These are phyloP conservation scores for Catharus bicknelli DNA, from an alignment of 2,113 vertebrate species.

Conservation along the genomic window DNA sequence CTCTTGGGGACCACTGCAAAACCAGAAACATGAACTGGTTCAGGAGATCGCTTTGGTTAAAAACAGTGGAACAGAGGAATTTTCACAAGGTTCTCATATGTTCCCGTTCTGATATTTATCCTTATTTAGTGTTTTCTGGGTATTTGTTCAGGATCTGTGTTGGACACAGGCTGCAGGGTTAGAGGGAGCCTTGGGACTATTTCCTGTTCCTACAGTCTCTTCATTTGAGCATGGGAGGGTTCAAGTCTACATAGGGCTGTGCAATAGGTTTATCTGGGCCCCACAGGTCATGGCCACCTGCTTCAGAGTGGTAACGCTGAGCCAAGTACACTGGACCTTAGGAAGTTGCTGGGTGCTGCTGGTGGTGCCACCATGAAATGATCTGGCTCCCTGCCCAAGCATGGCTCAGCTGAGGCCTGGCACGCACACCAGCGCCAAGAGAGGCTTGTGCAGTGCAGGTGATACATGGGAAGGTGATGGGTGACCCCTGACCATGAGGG, in stretches of 20 bases:
- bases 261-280: neutral
- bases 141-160: fast-evolving
- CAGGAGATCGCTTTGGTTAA: neutral
- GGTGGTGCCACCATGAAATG: neutral
- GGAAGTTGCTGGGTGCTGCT: neutral
- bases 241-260: fast-evolving
- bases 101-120: neutral
- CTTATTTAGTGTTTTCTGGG: neutral
- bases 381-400: neutral
- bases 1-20: fast-evolving
- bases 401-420: neutral
- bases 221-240: neutral
- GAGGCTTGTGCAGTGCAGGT: neutral
- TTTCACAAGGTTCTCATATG: neutral
- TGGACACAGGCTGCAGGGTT: neutral
- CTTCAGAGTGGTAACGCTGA: fast-evolving
- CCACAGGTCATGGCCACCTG: fast-evolving
- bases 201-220: neutral
- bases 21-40: neutral
- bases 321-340: fast-evolving
- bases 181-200: neutral
- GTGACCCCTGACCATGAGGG: fast-evolving
- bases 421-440: neutral
- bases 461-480: neutral
- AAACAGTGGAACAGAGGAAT: neutral